Base-by-base conservation (phyloP, 2,888 invertebrate genomes). In the Aleiodes testaceus region DNA sequence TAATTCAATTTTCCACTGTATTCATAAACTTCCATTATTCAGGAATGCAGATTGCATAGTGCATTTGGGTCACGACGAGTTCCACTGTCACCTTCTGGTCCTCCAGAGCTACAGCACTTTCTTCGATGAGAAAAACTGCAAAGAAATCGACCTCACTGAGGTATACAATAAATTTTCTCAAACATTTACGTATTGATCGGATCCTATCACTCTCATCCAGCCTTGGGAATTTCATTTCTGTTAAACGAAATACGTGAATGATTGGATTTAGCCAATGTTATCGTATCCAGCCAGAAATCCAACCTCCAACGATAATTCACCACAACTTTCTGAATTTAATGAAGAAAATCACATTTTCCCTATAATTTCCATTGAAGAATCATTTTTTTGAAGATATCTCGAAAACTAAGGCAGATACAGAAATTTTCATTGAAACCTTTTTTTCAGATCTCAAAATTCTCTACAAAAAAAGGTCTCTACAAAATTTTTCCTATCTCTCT, bases 21-120 rank as follows among this genome's bases (percentile, higher is more conserved):
- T 73, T 75, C 63, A 20, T 68, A 64, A 68, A 75, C 63, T 59
- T 73, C 6, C 22, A 36, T 78, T 75, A 83, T 81, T 20, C 86
- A 93, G 93, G 81, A 93, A 93, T 80, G 92, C 93, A 2, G 93
- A 93, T 81, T 91, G 91, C 59, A 88, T 91, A 65, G 89, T 93
- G 4, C 90, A 90, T 76, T 91, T 93, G 67, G 92, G 90, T 12
- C 88, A 90, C 72, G 91, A 92, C 78, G 91, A 92, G 80, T 93
- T 93, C 79, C 90, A 91, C 74, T 93, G 93, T 82, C 93, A 93
- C 82, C 89, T 90, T 22, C 88, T 93, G 26, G 92, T 93, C 1
- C 87, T 93, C 3, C 92, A 93, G 83, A 90, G 92, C 77, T 93
- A 93, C 84, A 93, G 93, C 1, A 85, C 89, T 26, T 91, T 91